Evolutionary conservation across 2,113 vertebrate species (phyloP), one percentile per base, ranked within the genome.

Genomic region (Cyprinus carpio): DNA sequence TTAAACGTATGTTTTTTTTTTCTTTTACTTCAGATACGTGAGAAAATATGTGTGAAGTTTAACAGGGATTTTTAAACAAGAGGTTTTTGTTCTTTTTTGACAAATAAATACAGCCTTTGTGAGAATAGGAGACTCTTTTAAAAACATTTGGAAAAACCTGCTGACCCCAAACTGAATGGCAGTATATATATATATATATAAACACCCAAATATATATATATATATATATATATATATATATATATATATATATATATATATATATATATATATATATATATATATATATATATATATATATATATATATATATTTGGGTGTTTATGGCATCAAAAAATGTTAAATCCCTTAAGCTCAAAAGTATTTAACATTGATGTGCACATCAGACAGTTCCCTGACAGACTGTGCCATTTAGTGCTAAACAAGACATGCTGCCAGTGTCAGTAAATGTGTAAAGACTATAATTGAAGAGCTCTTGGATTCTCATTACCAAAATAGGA

Each of bases 401-500:
- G 67, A 69, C 29, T 23, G 67, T 20, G 67, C 31, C 31, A 69
- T 69, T 69, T 11, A 40, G 31, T 71, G 9, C 34, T 40, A 40
- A 71, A 40, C 18, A 23, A 23, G 20, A 71, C 34, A 71, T 23
- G 34, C 69, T 13, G 69, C 37, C 69, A 40, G 4, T n/a, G 34
- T 72, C 69, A 72, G 34, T 40, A 72, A 71, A 72, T 72, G 34
- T 40, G 34, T 72, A 72, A 71, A 71, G 34, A 72, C 67, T 72
- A 40, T 71, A 72, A 72, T n/a, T 20, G 67, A 71, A 71, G 20
- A 16, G 0, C 49, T 77, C 27, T 78, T 40, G 29, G 51, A 78
- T 78, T 58, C 75, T 78, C 54, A 56, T 62, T 79, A 60, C 23
- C 23, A 79, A 37, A 60, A 79, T 60, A 60, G 37, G 23, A 34